A percentile compares a stretch with the other conserved stretches of the same genome.
Evolutionary conservation across 2,113 vertebrate genomes (phyloP).

Genomic region (Phainopepla nitens): DNA sequence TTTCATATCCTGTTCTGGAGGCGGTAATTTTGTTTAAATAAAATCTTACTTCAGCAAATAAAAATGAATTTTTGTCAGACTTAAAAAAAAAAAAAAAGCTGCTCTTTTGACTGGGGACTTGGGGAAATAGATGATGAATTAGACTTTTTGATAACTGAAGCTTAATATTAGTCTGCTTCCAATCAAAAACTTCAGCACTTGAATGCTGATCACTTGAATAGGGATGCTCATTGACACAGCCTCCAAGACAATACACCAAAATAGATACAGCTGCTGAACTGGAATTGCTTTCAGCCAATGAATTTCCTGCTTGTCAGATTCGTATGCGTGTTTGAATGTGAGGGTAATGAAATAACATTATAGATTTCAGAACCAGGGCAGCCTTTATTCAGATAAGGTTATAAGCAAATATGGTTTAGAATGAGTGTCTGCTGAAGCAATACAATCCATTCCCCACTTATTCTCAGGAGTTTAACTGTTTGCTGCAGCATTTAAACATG

Average conservation of each 20-base stretch:
- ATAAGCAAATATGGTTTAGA: conserved; percentile 20
- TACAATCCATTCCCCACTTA: background rate
- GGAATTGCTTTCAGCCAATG: conserved; percentile 48
- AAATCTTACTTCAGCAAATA: background rate
- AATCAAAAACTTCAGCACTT: conserved; percentile 21
- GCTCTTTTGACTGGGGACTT: background rate
- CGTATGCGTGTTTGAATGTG: conserved; percentile 13
- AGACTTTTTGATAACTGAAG: conserved; percentile 23
- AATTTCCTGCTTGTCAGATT: conserved; percentile 37
- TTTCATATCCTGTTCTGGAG: background rate
- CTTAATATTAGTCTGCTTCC: conserved; percentile 28
- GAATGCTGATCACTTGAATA: conserved; percentile 22
- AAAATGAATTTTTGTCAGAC: background rate
- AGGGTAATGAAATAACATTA: conserved; percentile 54
- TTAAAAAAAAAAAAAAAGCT: background rate
- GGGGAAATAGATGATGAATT: background rate
- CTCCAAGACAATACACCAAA: conserved; percentile 48
- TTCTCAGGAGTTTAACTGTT: background rate
- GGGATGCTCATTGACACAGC: background rate
- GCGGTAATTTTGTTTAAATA: background rate
- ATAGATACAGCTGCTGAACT: conserved; percentile 42
- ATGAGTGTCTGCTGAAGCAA: conserved; percentile 9
- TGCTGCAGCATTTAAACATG: background rate
- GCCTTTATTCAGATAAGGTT: conserved; percentile 40
- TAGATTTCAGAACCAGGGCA: conserved; percentile 36